Base-by-base conservation (phyloP, 1,140 invertebrate species). In the Antheraea mylitta region DNA sequence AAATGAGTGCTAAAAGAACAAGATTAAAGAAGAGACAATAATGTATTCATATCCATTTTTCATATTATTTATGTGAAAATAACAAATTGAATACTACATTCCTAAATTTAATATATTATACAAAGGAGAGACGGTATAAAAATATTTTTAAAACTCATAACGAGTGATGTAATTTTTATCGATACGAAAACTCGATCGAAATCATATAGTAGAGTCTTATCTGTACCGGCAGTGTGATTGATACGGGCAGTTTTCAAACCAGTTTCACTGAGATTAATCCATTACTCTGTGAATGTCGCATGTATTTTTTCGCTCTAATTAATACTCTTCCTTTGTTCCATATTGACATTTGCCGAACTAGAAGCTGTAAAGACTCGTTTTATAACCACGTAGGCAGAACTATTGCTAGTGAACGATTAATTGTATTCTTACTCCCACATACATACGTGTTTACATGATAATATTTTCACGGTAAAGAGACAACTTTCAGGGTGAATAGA, bases 251-350 rank as follows among this genome's bases (percentile, higher is more conserved):
- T 18, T 18, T 63, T 8, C 64, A 45, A 48, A 65, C 64, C 64
- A 22, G 38, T 65, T 48, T 30, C 18, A 7, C n/a, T n/a, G 64
- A 53, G 42, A 65, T 65, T 65, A 65, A 53, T 48, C 18, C 18
- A 48, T 64, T 64, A 42, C 30, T 61, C 62, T 42, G 45, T 53
- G 62, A 64, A 64, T 65, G 64, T 53, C 64, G 64, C 19, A 5
- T 60, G 61, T 63, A n/a, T 18, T 48, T 48, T 65, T 65, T 65
- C 42, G 64, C 64, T 48, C 38, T 65, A 65, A 65, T 65, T 65
- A 65, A 65, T 53, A 42, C 64, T 65, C 38, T 65, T 65, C 42
- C 64, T 65, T 65, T 65, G 42, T 65, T 65, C 45, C 45, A 48
- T 65, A 65, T 65, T 45, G 64, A 65, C 64, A 65, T 65, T 65